Base-by-base conservation (phyloP, 2,888 invertebrate genomes). In the Limenitis camilla region DNA sequence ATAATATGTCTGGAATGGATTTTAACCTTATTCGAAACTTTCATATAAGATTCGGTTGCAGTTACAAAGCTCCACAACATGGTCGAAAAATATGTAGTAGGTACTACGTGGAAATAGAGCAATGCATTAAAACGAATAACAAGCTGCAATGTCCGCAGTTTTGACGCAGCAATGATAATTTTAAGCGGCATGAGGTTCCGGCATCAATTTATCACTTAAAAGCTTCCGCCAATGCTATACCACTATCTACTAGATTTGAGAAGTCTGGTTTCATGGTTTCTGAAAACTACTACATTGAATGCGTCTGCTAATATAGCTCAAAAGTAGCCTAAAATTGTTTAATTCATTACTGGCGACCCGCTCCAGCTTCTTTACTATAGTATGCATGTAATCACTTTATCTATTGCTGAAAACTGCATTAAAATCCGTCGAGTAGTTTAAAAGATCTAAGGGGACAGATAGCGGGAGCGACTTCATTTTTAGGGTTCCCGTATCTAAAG, bases 181-280 rank as follows among this genome's bases (percentile, higher is more conserved):
- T 82, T 79, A 83, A 81, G 78, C 74, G 77, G 76, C 76, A 72
- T 74, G 73, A 69, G 69, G 81, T 86, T 86, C 86, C 86, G 83
- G 80, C 76, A 76, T 73, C 81, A 81, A 85, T 86, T 84, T 84
- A 85, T 82, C 84, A 85, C 80, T 83, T 84, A 78, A 78, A 81
- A 81, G 81, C 84, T 86, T 86, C 86, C 86, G 85, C 71, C 71
- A 66, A 68, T 69, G 69, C 68, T 69, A 64, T 69, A 63, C 66
- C 72, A 66, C n/a, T n/a, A n/a, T n/a, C 66, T 64, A 68, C 68
- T 66, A 68, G 66, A 68, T 66, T 61, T 56, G 54, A 58, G 57
- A 56, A 55, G 55, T 60, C 56, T 50, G 56, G 51, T 52, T 72
- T 78, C 78, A 69, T 65, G 58, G 65, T 68, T 72, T 57, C 69